Evolutionary conservation across 2,113 vertebrate genomes (phyloP), one percentile per base, ranked within the genome.

Genomic region (Porphyrio hochstetteri): DNA sequence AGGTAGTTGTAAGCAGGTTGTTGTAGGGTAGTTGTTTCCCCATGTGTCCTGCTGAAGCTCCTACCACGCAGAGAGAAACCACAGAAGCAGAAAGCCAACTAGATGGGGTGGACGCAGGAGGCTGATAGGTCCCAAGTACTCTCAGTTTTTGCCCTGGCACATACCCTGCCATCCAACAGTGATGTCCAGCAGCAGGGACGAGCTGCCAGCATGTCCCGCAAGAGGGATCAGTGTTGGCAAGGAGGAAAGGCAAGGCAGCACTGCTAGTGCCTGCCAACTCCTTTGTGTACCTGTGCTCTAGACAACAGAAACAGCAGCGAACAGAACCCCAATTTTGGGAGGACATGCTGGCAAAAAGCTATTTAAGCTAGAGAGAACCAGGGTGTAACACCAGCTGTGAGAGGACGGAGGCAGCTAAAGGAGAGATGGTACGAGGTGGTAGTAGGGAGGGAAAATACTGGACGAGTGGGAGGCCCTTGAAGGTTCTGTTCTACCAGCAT

Each of bases 1-100:
- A 46, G 44, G 44, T 44, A 44, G 44, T 8, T 18, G 44, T 44
- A 44, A 18, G 44, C 44, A 46, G 44, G 44, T 18, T 46, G 44
- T 46, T 18, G 44, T 46, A 44, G 17, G 44, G 44, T 44, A 46
- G 44, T 46, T 46, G 44, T 46, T 46, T 20, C 48, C 71, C 71
- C 31, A 20, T 0, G 2, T 4, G 33, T 63, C 50, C 35, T 20
- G 14, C 10, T 9, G 3, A 42, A 44, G 42, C 67, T 91, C 82
- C 5, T 25, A 19, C 31, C 1, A 2, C 0, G 0, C 78, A 28
- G 63, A 88, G 50, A 28, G 38, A 68, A 90, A 56, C 13, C 61
- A 38, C 33, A 23, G 18, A 61, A 40, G 77, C 89, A 81, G 53
- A 13, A 0, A 57, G 31, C 27, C 76, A 77, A 14, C n/a, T 0